These are phyloP conservation scores for Hesperia comma DNA, from an alignment of 2,888 invertebrate genomes.

Conservation along the genomic window DNA sequence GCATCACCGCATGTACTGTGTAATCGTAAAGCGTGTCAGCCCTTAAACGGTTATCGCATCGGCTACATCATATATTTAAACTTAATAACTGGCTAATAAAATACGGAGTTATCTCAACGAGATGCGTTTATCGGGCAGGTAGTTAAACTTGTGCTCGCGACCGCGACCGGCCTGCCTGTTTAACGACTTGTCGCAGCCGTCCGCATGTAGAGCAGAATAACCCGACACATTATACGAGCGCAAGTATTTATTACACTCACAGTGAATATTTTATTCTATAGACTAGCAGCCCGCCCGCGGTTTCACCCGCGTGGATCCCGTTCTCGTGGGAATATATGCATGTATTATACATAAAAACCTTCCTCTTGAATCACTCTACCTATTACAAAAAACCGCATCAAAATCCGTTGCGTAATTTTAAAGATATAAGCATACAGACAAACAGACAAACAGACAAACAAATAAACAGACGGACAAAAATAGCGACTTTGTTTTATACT, in stretches of 20 bases:
- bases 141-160: slow-evolving; percentile 9
- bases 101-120: slow-evolving; percentile 17
- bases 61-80: slow-evolving; percentile 14
- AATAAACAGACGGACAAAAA: too few species aligned
- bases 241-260: slow-evolving; percentile 38
- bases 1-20: background rate
- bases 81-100: slow-evolving; percentile 26
- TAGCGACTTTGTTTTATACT: too few species aligned
- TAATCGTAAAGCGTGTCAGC: slow-evolving; percentile 8
- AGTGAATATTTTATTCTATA: background rate
- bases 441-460: too few species aligned
- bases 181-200: slow-evolving; percentile 39
- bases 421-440: too few species aligned
- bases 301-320: too few species aligned
- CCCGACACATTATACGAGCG: slow-evolving; percentile 25
- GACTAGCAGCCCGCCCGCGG: too few species aligned
- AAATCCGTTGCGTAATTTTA: too few species aligned
- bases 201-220: slow-evolving; percentile 41
- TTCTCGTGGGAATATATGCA: too few species aligned
- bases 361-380: too few species aligned
- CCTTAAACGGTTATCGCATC: slow-evolving; percentile 1
- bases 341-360: too few species aligned
- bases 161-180: slow-evolving; percentile 35
- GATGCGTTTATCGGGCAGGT: slow-evolving; percentile 22
- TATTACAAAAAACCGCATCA: too few species aligned